Base-by-base conservation (phyloP, 2,888 invertebrate species). In the Agrotis puta region DNA sequence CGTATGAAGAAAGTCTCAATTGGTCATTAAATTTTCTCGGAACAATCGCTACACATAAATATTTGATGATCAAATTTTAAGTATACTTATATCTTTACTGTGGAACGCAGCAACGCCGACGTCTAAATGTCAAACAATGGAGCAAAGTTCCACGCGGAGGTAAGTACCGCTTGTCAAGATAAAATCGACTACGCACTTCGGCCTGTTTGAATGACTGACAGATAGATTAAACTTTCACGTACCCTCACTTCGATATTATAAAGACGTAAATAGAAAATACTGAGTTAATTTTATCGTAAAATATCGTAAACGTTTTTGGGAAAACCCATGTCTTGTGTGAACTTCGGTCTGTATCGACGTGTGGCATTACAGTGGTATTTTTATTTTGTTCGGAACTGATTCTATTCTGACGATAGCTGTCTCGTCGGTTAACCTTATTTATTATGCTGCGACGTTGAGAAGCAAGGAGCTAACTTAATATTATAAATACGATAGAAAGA, bases 211-310 rank as follows among this genome's bases (percentile, higher is more conserved):
- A 82, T 85, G 88, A 86, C 88, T 85, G 88, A 86, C 88, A 84
- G 87, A 79, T 64, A 84, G 82, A 89, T 90, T 88, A 87, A 90
- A 88, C 84, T 87, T 88, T 85, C 79, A 84, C 64, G 76, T 79
- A 82, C 74, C 64, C 68, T 73, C 59, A 77, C 77, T 77, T 59
- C 33, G 70, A 76, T 72, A 74, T 83, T 77, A 75, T 76, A 65
- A 70, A 64, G 66, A 74, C 62, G 66, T 69, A 62, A 59, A 74
- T 82, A 66, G 56, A 58, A 70, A 80, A 79, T 72, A 56, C 45
- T 14, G 27, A 33, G 54, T 64, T 64, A 57, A 58, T 51, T 73
- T n/a, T 79, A 73, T 59, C 61, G 53, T 48, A n/a, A 61, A 47
- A 64, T 54, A 56, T 67, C 39, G 56, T 45, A 68, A 58, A 20